Conservation (phyloP, 2,113 vertebrate species). For the Corydoras sp. region DNA sequence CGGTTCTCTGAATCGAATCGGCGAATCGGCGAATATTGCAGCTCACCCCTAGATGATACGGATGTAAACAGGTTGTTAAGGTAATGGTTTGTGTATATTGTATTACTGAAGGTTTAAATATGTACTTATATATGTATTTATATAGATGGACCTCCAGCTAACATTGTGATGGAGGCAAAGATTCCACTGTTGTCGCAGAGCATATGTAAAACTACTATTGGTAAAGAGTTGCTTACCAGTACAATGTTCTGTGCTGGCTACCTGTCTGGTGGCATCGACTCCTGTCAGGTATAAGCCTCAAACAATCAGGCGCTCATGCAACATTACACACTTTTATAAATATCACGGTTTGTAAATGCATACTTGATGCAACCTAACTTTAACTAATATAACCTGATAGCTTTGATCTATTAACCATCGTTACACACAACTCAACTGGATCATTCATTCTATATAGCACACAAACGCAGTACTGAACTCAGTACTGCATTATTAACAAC, state of each 20-base stretch:
- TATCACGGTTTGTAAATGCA: background rate
- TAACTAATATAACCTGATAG: too few species aligned
- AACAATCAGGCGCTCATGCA: background rate
- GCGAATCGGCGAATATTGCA: too few species aligned
- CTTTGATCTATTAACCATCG: too few species aligned
- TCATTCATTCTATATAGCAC: too few species aligned
- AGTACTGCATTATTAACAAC: too few species aligned
- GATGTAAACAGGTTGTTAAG: background rate
- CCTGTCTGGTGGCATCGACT: conserved; percentile 82
- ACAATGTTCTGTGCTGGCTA: conserved; percentile 91
- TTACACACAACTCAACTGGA: too few species aligned
- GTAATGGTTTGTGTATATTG: background rate
- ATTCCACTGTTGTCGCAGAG: conserved; percentile 81
- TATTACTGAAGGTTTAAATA: too few species aligned
- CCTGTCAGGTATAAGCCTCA: conserved; percentile 77
- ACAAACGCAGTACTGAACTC: too few species aligned
- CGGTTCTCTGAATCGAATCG: too few species aligned
- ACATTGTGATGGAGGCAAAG: conserved; percentile 82
- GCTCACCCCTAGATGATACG: too few species aligned
- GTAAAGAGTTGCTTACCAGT: conserved; percentile 78
- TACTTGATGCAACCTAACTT: too few species aligned
- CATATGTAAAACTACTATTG: conserved; percentile 75
- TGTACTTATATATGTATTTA: background rate
- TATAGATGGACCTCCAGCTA: conserved; percentile 80
- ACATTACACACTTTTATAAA: background rate